A percentile compares a stretch with the other conserved stretches of the same genome.
Evolutionary conservation across 2,113 vertebrate species (phyloP).

Genomic region (Grammomys surdaster): DNA sequence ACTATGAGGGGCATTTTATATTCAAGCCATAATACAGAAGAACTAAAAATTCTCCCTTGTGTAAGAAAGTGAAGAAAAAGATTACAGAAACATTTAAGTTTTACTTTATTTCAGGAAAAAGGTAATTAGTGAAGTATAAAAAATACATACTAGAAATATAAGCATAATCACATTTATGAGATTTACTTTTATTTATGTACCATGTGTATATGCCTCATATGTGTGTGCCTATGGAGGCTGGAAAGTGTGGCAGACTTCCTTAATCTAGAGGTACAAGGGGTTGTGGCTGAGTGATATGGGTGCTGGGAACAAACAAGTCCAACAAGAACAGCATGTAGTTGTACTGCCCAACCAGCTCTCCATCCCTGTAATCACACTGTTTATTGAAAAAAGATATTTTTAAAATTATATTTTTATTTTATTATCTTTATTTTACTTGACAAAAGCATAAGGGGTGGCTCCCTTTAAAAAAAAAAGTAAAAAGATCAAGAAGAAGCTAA

Average conservation of each 20-base stretch:
- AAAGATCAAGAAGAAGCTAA: conserved; percentile 64
- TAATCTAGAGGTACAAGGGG: not conserved
- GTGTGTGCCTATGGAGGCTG: not conserved
- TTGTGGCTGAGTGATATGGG: not conserved
- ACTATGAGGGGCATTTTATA: not conserved
- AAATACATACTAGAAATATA: not conserved
- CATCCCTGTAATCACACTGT: not conserved
- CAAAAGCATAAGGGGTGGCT: not conserved
- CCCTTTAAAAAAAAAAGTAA: conserved; percentile 63
- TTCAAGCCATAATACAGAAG: not conserved
- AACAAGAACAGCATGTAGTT: not conserved
- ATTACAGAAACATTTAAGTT: not conserved
- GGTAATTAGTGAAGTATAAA: not conserved
- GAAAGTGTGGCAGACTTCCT: not conserved
- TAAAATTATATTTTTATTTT: not conserved
- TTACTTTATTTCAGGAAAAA: not conserved
- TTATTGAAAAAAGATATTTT: not conserved
- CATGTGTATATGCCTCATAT: not conserved
- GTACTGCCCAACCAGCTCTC: not conserved
- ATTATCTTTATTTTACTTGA: conserved; percentile 40
- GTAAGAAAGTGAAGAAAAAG: conserved; percentile 1
- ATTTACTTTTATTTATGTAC: not conserved
- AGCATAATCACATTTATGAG: not conserved
- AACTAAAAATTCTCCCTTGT: not conserved
- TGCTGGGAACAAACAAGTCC: not conserved